phyloP scores from a whole-genome alignment of 2,797 vertebrate species.

The Oceanodroma leucorhoa region DNA sequence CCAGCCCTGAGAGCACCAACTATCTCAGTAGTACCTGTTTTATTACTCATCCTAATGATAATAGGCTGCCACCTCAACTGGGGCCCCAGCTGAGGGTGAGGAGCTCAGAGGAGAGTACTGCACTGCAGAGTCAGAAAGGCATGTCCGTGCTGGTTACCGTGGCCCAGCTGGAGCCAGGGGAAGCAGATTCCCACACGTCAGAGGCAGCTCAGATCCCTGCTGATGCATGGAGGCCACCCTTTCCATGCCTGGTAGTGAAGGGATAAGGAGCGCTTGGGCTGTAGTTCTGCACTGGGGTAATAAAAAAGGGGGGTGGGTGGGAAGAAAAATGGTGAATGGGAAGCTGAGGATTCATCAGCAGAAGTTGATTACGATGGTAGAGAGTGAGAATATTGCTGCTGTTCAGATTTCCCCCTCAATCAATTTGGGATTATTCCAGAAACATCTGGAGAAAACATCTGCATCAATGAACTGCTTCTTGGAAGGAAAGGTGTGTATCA shows the following conservation, averaged over 20 bases:
- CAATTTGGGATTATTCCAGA: neutral
- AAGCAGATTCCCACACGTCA: neutral
- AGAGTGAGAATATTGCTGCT: neutral
- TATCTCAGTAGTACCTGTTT: neutral
- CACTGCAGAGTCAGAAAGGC: neutral
- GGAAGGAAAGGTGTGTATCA: neutral
- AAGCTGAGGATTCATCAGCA: neutral
- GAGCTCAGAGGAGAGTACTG: neutral
- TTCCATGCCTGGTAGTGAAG: neutral
- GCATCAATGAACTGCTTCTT: neutral
- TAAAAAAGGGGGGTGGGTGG: neutral
- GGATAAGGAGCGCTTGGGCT: neutral
- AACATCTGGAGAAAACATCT: conserved; percentile 37
- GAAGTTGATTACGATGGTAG: neutral
- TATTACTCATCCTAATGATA: neutral
- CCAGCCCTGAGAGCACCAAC: neutral
- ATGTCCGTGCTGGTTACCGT: neutral
- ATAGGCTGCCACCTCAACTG: neutral
- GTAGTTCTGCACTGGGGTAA: neutral
- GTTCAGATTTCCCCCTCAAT: neutral
- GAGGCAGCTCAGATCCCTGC: neutral
- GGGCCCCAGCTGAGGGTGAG: neutral
- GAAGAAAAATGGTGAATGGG: neutral
- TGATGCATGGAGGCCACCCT: neutral
- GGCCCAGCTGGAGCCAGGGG: neutral